These are phyloP conservation scores for Pachycephala philippinensis DNA, from an alignment of 2,113 vertebrate species.

Conservation along the genomic window DNA sequence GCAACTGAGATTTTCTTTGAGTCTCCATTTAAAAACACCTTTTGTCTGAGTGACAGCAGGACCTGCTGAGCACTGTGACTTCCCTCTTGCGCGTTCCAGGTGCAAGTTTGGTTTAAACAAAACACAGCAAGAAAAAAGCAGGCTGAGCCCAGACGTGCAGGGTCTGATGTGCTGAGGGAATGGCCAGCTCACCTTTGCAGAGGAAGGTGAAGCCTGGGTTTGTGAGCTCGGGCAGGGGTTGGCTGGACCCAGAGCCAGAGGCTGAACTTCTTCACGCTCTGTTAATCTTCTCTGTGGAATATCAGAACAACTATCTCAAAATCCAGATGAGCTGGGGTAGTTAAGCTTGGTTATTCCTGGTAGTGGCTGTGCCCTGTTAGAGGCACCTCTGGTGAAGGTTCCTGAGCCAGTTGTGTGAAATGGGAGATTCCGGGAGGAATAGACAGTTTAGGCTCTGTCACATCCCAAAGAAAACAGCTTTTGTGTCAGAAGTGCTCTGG, in stretches of 20 bases:
- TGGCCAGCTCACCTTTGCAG: background rate
- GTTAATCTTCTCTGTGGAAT: background rate
- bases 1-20: background rate
- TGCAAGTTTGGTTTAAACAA: background rate
- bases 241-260: background rate
- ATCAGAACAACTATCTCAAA: background rate
- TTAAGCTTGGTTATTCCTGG: background rate
- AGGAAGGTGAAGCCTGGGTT: no score
- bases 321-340: background rate
- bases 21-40: background rate
- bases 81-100: background rate
- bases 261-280: background rate
- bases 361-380: accelerated
- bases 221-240: background rate
- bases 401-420: accelerated
- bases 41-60: background rate
- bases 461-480: background rate
- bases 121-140: background rate
- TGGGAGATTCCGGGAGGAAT: background rate
- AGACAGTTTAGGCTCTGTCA: background rate
- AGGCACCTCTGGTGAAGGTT: background rate
- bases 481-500: background rate
- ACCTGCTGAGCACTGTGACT: background rate
- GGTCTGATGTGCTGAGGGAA: background rate
- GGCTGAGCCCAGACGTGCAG: no score